Conservation (phyloP, 1,140 invertebrate species). For the Saxidomus purpurata region DNA sequence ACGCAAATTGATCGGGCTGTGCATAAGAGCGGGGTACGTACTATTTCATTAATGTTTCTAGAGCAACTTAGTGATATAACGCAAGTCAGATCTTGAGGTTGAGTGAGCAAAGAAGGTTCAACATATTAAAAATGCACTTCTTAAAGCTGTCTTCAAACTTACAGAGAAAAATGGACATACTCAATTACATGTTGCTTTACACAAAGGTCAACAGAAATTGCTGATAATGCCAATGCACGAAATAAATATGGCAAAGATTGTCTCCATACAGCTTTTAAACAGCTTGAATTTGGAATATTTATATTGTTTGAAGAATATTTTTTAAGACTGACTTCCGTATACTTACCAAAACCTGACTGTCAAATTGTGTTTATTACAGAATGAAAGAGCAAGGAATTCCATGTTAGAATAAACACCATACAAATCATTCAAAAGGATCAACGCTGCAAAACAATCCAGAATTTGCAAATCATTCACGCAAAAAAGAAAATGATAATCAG, state of each 20-base stretch:
- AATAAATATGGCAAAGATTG: slow-evolving; percentile 7
- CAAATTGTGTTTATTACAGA: neutral
- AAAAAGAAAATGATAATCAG: too few species aligned
- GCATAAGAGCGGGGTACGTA: too few species aligned
- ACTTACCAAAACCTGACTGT: neutral
- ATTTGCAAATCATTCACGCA: neutral
- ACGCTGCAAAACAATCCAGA: neutral
- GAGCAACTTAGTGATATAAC: too few species aligned
- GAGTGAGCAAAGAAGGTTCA: too few species aligned
- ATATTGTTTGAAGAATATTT: neutral
- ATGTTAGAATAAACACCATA: neutral
- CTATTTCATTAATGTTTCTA: too few species aligned
- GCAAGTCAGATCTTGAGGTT: too few species aligned
- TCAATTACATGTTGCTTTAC: slow-evolving; percentile 20
- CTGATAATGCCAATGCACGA: neutral
- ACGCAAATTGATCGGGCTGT: too few species aligned
- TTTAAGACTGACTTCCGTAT: neutral
- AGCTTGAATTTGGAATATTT: neutral
- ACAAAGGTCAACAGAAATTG: slow-evolving; percentile 1
- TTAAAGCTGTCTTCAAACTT: too few species aligned
- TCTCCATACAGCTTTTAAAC: neutral
- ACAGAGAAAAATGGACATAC: too few species aligned
- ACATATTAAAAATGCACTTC: too few species aligned
- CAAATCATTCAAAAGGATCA: neutral
- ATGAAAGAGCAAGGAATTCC: neutral